A percentile compares a stretch with the other conserved stretches of the same genome.
Evolutionary conservation across 2,113 vertebrate genomes (phyloP).

Genomic region (Pipra filicauda): DNA sequence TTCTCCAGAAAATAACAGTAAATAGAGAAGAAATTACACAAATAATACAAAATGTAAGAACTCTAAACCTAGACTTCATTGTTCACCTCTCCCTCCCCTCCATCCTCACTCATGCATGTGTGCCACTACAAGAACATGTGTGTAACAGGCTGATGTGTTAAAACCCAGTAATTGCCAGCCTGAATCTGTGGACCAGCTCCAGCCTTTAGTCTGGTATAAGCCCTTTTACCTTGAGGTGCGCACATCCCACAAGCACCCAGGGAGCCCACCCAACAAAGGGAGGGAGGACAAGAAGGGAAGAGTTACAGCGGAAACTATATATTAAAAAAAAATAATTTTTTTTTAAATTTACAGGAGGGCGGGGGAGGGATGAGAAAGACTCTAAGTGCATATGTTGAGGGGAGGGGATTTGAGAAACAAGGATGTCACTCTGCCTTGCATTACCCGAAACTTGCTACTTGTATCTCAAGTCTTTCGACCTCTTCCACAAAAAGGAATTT

Average conservation of each 20-base stretch:
- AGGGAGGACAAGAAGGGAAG: background rate
- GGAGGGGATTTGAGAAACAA: background rate
- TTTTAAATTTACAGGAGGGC: background rate
- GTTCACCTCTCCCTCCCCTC: background rate
- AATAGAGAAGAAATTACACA: background rate
- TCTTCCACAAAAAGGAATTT: background rate
- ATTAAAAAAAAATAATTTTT: background rate
- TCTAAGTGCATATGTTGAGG: background rate
- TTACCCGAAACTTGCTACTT: background rate
- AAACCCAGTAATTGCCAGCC: background rate
- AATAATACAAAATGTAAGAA: background rate
- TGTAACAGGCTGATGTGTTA: background rate
- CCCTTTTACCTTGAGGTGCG: background rate
- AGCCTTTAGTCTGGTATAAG: background rate
- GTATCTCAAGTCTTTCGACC: background rate
- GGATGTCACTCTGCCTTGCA: background rate
- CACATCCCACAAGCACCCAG: background rate
- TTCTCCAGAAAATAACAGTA: background rate
- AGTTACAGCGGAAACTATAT: background rate
- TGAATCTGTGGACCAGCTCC: background rate
- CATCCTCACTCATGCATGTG: background rate
- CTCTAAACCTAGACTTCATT: background rate
- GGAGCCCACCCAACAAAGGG: background rate
- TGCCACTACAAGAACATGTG: background rate
- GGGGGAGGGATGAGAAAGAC: background rate